Evolutionary conservation across 2,113 vertebrate species (phyloP).

Genomic region (Lethenteron reissneri): DNA sequence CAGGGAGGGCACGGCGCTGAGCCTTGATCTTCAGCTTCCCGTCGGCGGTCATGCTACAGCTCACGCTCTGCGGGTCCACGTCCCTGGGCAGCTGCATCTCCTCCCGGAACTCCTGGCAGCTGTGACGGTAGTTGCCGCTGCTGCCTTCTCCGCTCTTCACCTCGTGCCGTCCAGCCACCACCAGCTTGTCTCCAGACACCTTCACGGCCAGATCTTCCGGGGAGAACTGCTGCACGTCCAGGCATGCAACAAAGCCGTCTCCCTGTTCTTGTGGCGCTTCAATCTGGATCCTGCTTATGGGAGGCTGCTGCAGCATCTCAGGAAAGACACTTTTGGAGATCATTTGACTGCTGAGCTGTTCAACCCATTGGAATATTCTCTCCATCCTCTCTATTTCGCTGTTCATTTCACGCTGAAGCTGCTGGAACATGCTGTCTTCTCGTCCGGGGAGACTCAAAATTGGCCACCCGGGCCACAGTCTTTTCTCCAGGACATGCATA

Average conservation of each 20-base stretch:
- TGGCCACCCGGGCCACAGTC: too few species aligned
- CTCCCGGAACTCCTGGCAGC: background rate
- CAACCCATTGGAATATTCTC: too few species aligned
- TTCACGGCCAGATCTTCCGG: slow-evolving; percentile 1
- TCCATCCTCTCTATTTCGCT: too few species aligned
- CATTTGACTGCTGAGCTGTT: too few species aligned
- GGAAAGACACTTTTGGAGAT: too few species aligned
- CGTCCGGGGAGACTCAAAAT: too few species aligned
- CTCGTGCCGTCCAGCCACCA: background rate
- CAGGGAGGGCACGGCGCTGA: background rate
- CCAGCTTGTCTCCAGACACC: slow-evolving; percentile 1
- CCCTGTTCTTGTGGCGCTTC: too few species aligned
- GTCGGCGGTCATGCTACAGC: background rate
- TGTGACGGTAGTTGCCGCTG: background rate
- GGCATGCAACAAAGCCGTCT: background rate
- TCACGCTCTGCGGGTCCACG: slow-evolving; percentile 5
- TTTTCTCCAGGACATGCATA: too few species aligned
- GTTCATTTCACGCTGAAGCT: too few species aligned
- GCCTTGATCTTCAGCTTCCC: slow-evolving; percentile 2
- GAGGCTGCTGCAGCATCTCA: too few species aligned
- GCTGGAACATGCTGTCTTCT: too few species aligned
- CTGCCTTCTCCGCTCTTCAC: background rate
- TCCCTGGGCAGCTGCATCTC: slow-evolving; percentile 4
- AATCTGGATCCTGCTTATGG: too few species aligned
- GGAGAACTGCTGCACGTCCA: background rate